phyloP scores from a whole-genome alignment of 2,888 invertebrate species.

The Melanchra persicariae region DNA sequence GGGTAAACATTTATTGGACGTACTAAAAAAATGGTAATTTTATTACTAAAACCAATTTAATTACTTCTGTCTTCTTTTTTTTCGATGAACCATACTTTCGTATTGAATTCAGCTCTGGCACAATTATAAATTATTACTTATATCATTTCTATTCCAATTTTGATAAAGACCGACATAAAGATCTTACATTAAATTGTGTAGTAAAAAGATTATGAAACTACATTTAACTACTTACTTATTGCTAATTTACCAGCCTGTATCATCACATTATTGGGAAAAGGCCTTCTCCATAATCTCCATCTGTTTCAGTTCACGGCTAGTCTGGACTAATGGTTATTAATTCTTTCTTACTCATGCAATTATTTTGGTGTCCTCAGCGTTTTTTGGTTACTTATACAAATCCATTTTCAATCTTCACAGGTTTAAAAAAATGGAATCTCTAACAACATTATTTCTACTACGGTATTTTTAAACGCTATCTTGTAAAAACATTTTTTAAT shows the following conservation, averaged over 20 bases:
- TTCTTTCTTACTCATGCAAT: too few species aligned
- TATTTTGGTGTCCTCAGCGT: too few species aligned
- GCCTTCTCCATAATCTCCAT: too few species aligned
- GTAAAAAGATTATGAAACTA: too few species aligned
- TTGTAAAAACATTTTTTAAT: slow-evolving; percentile 6
- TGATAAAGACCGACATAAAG: too few species aligned
- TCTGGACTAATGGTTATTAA: neutral
- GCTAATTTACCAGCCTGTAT: too few species aligned
- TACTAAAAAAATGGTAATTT: neutral
- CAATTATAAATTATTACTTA: neutral
- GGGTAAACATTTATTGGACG: neutral
- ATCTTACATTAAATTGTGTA: too few species aligned
- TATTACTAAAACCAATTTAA: neutral
- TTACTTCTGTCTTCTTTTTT: neutral
- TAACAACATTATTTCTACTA: neutral
- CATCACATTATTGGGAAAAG: too few species aligned
- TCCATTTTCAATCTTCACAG: too few species aligned
- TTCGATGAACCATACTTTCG: neutral
- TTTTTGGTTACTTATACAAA: too few species aligned
- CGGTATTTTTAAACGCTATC: slow-evolving; percentile 4
- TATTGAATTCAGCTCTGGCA: neutral
- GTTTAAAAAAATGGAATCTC: neutral
- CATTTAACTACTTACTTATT: too few species aligned
- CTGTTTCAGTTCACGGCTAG: neutral
- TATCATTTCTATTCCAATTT: too few species aligned